Evolutionary conservation across 2,888 invertebrate genomes (phyloP).

Genomic region (Anticlea derivata): DNA sequence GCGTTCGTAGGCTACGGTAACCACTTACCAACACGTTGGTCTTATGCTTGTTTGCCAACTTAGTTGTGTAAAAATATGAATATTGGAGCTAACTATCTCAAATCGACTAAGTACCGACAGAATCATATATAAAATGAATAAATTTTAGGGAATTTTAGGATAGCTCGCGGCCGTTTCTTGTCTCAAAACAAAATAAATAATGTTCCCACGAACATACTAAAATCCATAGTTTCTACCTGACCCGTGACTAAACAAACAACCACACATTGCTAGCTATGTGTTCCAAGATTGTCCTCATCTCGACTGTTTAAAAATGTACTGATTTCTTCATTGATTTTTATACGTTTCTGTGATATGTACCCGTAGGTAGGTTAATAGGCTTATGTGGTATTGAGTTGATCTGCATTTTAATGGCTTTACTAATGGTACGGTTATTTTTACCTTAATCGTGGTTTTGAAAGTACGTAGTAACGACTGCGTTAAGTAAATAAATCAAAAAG

Average conservation of each 20-base stretch:
- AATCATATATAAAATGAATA: too few species aligned
- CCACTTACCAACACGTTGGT: too few species aligned
- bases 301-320: background rate
- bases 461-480: slow-evolving; percentile 2
- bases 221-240: slow-evolving; percentile 19
- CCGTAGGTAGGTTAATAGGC: slow-evolving; percentile 11
- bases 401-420: slow-evolving; percentile 22
- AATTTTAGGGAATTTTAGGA: background rate
- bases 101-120: too few species aligned
- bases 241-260: slow-evolving; percentile 20
- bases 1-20: too few species aligned
- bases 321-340: slow-evolving; percentile 3
- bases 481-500: slow-evolving; percentile 2
- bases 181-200: too few species aligned
- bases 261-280: background rate
- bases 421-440: slow-evolving; percentile 12
- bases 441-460: slow-evolving; percentile 11
- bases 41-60: too few species aligned
- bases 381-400: slow-evolving; percentile 17
- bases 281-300: background rate
- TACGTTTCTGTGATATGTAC: background rate
- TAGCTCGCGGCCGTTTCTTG: background rate
- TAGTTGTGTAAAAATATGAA: too few species aligned
- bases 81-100: too few species aligned
- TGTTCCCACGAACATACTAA: background rate